Evolutionary conservation across 1,140 invertebrate species (phyloP), one percentile per base, ranked within the genome.

Genomic region (Heliconius eleuchia): DNA sequence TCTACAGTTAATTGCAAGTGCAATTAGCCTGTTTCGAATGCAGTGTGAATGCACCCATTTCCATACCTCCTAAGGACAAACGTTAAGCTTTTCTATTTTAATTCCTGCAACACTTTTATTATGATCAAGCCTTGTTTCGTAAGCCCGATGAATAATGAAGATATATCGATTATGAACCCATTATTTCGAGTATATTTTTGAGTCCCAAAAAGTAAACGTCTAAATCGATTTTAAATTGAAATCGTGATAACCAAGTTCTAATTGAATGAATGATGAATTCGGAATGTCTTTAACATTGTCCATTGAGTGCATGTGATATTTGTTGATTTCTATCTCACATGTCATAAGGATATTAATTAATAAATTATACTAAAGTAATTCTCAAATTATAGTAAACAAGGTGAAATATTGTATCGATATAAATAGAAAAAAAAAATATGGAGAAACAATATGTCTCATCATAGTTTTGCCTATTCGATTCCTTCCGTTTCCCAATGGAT

Each of bases 21-120:
- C 84, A 88, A 90, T 91, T 91, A 89, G 87, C 86, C 83, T 78
- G 82, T 86, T 88, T 83, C 75, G 72, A 85, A 77, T 87, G 77
- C 82, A 80, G 81, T 84, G 60, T 75, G 73, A 78, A 75, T 70
- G 76, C 57, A 81, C 73, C 50, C 72, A 75, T 75, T 57, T 60
- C 57, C 39, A 74, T 71, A 39, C 30, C 60, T 71, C 37, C 73
- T 19, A 11, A 70, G 55, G 77, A 50, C 72, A 55, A 37, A 72
- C 3, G 39, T 72, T 39, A 13, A 71, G 42, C 66, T 46, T 23
- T 71, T 71, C 71, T 72, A 72, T 72, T 72, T 39, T 30, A 13
- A 60, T 60, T 23, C 55, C 13, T 66, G 23, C 18, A 19, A 72
- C 34, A 39, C 7, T 46, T 72, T 39, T 42, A 8, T 7, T 42